Evolutionary conservation across 2,113 vertebrate species (phyloP).

Genomic region (Sapajus apella): DNA sequence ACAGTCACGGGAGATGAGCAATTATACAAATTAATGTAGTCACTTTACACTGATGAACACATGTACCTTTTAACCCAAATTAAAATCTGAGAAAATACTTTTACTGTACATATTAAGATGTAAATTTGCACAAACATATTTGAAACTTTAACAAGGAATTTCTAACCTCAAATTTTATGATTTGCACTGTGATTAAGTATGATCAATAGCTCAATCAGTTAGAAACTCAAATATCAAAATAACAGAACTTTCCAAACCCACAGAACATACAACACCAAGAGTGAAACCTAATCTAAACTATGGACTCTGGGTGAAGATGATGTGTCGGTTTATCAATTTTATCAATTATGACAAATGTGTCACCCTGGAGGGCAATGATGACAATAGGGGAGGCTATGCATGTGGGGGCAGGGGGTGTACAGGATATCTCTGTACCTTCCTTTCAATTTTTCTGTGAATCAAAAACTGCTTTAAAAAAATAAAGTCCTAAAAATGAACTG

Average conservation of each 20-base stretch:
- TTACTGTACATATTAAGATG: background rate
- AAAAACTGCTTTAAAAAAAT: background rate
- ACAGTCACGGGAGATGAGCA: background rate
- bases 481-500: background rate
- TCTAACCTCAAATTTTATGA: conserved; percentile 2
- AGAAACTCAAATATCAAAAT: conserved; percentile 32
- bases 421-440: background rate
- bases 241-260: background rate
- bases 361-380: too few relatives aligned
- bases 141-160: conserved; percentile 20
- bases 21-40: background rate
- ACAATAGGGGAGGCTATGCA: background rate
- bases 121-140: background rate
- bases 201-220: background rate
- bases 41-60: background rate
- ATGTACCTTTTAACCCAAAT: background rate
- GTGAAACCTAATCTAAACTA: background rate
- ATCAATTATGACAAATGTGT: background rate
- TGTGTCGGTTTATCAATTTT: background rate
- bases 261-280: background rate
- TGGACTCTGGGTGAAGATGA: background rate
- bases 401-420: background rate
- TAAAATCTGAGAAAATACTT: conserved; percentile 19
- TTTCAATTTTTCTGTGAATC: background rate
- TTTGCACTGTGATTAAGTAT: background rate